Percentiles rank a stretch among this genome's conserved stretches.
These are phyloP conservation scores for Hippocampus kuda DNA, from an alignment of 2,797 vertebrate genomes.

Conservation along the genomic window DNA sequence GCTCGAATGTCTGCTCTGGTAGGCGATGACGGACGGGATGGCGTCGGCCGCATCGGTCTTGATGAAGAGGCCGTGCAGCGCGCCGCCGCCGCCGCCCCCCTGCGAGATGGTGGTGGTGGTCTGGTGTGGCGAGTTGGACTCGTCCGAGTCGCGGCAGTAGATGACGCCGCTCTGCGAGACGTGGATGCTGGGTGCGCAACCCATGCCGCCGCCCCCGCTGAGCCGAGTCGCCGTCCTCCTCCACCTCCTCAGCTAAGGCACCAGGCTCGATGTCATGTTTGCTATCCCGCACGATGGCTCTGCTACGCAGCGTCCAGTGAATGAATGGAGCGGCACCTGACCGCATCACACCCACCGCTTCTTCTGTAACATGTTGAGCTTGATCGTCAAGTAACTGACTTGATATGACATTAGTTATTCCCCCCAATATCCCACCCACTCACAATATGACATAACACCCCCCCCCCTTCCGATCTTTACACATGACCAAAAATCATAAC, in stretches of 20 bases:
- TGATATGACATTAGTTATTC: slow-evolving; percentile 11
- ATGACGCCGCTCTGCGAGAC: slow-evolving; percentile 97
- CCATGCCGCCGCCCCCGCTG: slow-evolving; percentile 71
- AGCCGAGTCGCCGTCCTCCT: slow-evolving; percentile 29
- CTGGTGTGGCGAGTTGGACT: slow-evolving; percentile 86
- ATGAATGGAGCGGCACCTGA: not conserved
- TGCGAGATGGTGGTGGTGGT: slow-evolving; percentile 82
- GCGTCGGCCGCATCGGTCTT: slow-evolving; percentile 86
- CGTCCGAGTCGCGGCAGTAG: slow-evolving; percentile 95
- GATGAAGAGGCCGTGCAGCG: slow-evolving; percentile 83
- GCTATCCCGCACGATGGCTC: not conserved
- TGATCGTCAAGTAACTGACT: not conserved
- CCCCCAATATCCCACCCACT: slow-evolving; percentile 9
- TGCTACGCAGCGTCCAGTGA: not conserved
- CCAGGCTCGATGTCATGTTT: slow-evolving; percentile 16
- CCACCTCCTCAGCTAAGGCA: slow-evolving; percentile 28
- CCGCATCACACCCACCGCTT: not conserved
- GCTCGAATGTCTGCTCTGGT: slow-evolving; percentile 72
- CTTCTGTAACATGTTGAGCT: slow-evolving; percentile 1
- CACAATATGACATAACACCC: not conserved
- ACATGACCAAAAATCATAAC: slow-evolving; percentile 4
- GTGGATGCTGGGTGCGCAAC: slow-evolving; percentile 96
- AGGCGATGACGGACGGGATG: slow-evolving; percentile 75
- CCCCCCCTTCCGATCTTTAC: not conserved
- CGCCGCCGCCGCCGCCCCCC: slow-evolving; percentile 54